Evolutionary conservation across 2,888 invertebrate genomes (phyloP), one percentile per base, ranked within the genome.

Genomic region (Chaetoderma sp.): DNA sequence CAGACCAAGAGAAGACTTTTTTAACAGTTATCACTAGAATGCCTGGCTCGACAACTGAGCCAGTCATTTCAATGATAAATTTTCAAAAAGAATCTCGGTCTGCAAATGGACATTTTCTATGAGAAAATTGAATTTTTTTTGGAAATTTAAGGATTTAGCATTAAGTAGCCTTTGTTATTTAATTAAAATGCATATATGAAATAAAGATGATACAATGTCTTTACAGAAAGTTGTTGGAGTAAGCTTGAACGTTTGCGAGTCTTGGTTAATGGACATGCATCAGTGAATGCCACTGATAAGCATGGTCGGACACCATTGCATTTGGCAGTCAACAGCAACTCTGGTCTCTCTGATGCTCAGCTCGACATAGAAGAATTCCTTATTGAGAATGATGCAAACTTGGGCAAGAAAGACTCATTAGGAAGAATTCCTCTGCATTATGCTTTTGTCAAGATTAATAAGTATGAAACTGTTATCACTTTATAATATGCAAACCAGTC

Each of bases 341-440:
- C 73, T 0, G 88, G 86, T 4, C 80, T 81, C 30, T 82, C 87
- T 3, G 87, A 88, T 70, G 83, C 83, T 13, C 84, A 83, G 62
- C 85, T 86, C 36, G 88, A 88, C 28, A 71, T 88, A 32, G 87
- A 88, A 75, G 87, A 88, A 59, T 78, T 81, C 57, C 78, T 89
- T 8, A 76, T 88, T 13, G 79, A 83, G 32, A 74, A 78, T n/a
- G 85, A 85, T 27, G 87, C 86, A 4, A 78, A 85, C 67, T 72
- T 81, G 6, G 80, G 85, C 63, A 77, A 78, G 6, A 78, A 76
- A 60, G 87, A 87, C 66, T 74, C 73, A 18, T 71, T 78, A 6
- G 82, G 81, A 6, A 75, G 88, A 54, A 78, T 86, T 27, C 87
- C 89, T 4, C 78, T 89, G 23, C 89, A 89, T 76, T 88, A 88